phyloP scores from a whole-genome alignment of 1,140 invertebrate species.

The Drosophila saltans region DNA sequence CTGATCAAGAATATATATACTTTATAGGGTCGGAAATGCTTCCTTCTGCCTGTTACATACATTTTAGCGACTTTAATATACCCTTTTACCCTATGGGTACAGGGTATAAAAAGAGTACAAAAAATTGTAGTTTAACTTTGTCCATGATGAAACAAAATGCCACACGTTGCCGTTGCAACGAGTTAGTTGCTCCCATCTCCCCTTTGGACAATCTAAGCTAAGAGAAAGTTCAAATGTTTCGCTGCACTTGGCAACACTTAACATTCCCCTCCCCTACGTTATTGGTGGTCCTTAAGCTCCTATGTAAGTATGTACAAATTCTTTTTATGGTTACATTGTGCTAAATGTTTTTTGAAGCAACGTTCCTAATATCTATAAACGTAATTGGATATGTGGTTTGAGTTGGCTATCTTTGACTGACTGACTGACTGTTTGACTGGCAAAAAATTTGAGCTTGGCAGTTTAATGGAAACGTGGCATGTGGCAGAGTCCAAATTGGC shows the following conservation, averaged over 20 bases:
- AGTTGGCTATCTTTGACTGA: slow-evolving; percentile 16
- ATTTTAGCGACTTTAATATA: no score
- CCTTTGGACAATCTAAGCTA: slow-evolving; percentile 53
- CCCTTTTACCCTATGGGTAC: no score
- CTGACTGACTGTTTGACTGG: slow-evolving; percentile 44
- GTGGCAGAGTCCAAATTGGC: slow-evolving; percentile 61
- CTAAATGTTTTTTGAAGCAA: slow-evolving; percentile 58
- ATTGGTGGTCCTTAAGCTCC: not conserved
- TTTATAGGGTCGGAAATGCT: no score
- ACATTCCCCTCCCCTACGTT: not conserved
- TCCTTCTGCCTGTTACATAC: no score
- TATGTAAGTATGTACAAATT: slow-evolving; percentile 40
- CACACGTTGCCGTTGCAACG: slow-evolving; percentile 23
- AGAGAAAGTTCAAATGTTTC: slow-evolving; percentile 66
- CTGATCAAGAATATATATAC: no score
- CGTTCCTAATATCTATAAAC: slow-evolving; percentile 75
- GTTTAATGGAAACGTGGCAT: slow-evolving; percentile 35
- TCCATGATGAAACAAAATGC: slow-evolving; percentile 32
- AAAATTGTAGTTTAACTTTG: slow-evolving; percentile 35
- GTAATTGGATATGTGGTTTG: slow-evolving; percentile 69
- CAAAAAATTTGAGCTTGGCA: slow-evolving; percentile 50
- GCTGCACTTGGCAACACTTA: slow-evolving; percentile 62
- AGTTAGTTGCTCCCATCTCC: no score
- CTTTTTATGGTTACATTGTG: slow-evolving; percentile 72
- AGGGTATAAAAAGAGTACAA: not conserved